Evolutionary conservation across 2,113 vertebrate genomes (phyloP), one percentile per base, ranked within the genome.

Genomic region (Macquaria australasica): DNA sequence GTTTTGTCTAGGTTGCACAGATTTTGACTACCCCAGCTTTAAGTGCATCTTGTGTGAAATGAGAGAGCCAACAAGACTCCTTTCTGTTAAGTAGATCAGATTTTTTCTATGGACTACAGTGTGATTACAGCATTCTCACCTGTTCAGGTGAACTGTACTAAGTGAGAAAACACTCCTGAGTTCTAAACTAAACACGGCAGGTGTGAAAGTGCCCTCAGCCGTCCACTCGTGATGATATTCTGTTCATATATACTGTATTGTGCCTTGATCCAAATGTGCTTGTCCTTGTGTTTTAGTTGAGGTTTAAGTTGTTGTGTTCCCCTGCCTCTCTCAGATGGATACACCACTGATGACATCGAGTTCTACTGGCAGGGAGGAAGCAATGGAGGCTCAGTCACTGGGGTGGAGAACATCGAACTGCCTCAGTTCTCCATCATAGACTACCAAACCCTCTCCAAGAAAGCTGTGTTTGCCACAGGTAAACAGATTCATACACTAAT

Each of bases 281-380:
- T 11, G 28, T 58, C 48, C 43, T 63, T 69, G 25, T 63, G 31
- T 67, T 73, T 43, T 2, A 14, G 6, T 4, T 53, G 14, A 77
- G 0, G 39, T 48, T 45, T 48, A 69, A 45, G n/a, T 58, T 39
- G 8, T 50, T 72, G 15, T 77, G n/a, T 39, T 69, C 14, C 15
- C 15, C 37, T 55, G 12, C 85, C 93, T 85, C 71, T 37, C 92
- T 93, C 89, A 99, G 98, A 99, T 93, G 98, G 97, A 68, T 99
- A 99, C 87, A 99, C 98, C 79, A 98, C 97, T 8, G 97, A 98
- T 69, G 98, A 99, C 94, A 98, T 98, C 72, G 97, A 98, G 89
- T 99, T 99, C 94, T 98, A 98, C 88, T 99, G 98, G 98, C 97
- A 97, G 78, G 97, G 97, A 87, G 95, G 97, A 31, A 96, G 94